phyloP scores from a whole-genome alignment of 2,888 invertebrate species.

The Muscina levida region DNA sequence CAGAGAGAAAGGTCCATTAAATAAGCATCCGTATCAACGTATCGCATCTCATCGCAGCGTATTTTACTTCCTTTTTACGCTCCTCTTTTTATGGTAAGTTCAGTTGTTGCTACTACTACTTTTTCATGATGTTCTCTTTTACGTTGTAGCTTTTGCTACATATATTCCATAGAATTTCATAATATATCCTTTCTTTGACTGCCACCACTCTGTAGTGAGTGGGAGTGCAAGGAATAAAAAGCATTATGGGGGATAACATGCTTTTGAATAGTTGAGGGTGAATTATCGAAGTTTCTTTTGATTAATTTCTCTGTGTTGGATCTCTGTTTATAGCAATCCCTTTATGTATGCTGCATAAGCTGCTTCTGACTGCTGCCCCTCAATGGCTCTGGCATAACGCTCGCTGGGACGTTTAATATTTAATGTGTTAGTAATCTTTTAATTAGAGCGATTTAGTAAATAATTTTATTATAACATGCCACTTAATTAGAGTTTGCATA shows the following conservation, averaged over 20 bases:
- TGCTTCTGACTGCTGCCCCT: not conserved
- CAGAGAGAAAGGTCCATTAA: slow-evolving; percentile 55
- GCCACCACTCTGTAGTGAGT: no score
- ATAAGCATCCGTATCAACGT: slow-evolving; percentile 60
- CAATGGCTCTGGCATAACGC: no score
- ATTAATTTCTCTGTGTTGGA: slow-evolving; percentile 5
- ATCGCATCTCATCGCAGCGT: slow-evolving; percentile 44
- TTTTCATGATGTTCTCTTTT: slow-evolving; percentile 17
- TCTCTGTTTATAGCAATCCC: not conserved
- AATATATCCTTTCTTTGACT: slow-evolving; percentile 19
- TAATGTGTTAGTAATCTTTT: slow-evolving; percentile 27
- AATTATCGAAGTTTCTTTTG: slow-evolving; percentile 22
- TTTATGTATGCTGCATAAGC: not conserved
- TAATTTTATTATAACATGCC: slow-evolving; percentile 27
- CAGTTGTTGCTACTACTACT: not conserved
- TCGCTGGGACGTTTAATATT: slow-evolving; percentile 9
- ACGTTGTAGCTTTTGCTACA: slow-evolving; percentile 4
- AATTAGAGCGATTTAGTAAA: slow-evolving; percentile 25
- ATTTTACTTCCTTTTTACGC: slow-evolving; percentile 48
- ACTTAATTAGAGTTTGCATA: slow-evolving; percentile 37
- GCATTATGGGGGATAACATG: no score
- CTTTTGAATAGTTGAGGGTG: not conserved
- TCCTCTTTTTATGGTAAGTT: slow-evolving; percentile 62
- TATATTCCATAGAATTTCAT: slow-evolving; percentile 21
- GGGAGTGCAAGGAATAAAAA: no score